Evolutionary conservation across 2,113 vertebrate genomes (phyloP), one percentile per base, ranked within the genome.

Genomic region (Calyptommatus sinebrachiatus): DNA sequence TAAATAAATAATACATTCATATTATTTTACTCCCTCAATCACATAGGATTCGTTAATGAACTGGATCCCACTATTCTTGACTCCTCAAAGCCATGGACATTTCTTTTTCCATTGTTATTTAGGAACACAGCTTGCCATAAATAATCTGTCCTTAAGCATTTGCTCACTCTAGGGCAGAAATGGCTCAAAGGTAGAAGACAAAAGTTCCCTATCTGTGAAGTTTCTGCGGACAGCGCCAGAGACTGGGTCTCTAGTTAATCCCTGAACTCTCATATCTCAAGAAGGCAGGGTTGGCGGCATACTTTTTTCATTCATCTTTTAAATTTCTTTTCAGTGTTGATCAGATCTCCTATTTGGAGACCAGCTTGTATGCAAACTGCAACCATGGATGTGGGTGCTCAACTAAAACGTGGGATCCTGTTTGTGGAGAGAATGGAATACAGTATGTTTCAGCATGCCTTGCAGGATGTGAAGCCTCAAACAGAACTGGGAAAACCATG

Each of bases 381-480:
- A 99, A 98, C 86, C 79, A 73, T 0, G 71, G 76, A 28, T 99
- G 98, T 76, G 89, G 86, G 65, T 93, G 92, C 60, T 69, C 79
- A 0, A 29, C 89, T 2, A 96, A 92, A 74, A 93, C 91, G 22
- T 99, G 97, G 98, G 97, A 99, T 67, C 97, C 97, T 0, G 95
- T 98, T 77, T 99, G 98, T 72, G 97, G 96, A 3, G 90, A 88
- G 71, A 95, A 97, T 0, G 95, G 95, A 8, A 83, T 99, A 71
- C 95, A 96, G 0, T 99, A 97, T 0, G 89, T 97, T 86, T 97
- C 97, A n/a, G 94, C 97, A 1, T 99, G 97, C 86, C 96, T 98
- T 16, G 97, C 97, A 45, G 97, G 97, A 12, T 99, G 97, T 88
- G 92, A 88, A 61, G 66, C 85, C 21, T 96, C 95, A 9, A 67